Evolutionary conservation across 2,797 vertebrate genomes (phyloP), one percentile per base, ranked within the genome.

Genomic region (Spinus pinus): DNA sequence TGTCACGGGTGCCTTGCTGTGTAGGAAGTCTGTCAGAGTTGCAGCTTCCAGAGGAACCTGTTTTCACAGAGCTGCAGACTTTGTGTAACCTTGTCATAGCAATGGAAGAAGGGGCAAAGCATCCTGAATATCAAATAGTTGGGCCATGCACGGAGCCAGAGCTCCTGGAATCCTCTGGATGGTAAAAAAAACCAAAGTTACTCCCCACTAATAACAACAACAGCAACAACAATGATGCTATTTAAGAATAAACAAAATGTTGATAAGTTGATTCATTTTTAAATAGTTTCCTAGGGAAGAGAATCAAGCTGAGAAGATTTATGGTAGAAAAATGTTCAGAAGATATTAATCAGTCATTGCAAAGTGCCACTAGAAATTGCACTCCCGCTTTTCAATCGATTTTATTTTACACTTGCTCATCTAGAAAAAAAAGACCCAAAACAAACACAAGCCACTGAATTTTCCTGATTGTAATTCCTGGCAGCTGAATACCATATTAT

Each of bases 1-100:
- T 97, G 96, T 97, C 94, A 97, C 47, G 64, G 95, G 77, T 95
- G 94, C 88, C 95, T 96, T 93, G 97, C 96, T 97, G 96, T 95
- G 96, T 74, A 89, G 7, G 25, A 96, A 95, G 95, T 95, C 97
- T 96, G 96, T 96, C 94, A 93, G 94, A 93, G 91, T 87, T 86
- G 95, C 77, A 84, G 94, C 91, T 96, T 97, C 96, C 94, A 92
- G 86, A 91, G 77, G 88, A 94, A 92, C 93, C 67, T 94, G 84
- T 85, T 97, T 90, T 94, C 0, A 2, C 67, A 89, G 88, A 94
- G 95, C 82, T 91, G 87, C 93, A 96, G 95, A 95, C 93, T 97
- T 95, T 88, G 83, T 91, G 60, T 97, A 96, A 97, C 97, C 96
- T 97, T 97, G 97, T 94, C 94, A 95, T 86, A 92, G 94, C 94